Percentiles rank a stretch among this genome's conserved stretches.
Conservation (phyloP, 2,888 invertebrate species). For the Piscicola geometra region DNA sequence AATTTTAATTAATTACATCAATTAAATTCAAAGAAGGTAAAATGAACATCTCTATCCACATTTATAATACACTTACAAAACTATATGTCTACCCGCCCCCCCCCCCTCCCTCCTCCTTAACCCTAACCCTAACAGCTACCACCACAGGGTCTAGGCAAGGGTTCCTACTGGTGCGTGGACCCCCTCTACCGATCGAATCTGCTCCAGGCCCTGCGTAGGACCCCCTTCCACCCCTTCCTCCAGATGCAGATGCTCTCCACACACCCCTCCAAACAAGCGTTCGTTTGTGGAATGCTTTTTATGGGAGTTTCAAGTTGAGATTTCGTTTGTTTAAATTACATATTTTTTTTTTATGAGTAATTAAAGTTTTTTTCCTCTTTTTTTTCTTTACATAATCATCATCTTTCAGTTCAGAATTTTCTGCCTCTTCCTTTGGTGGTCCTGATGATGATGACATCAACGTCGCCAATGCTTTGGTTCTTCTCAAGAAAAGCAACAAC, state of each 20-base stretch:
- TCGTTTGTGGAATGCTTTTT: not conserved
- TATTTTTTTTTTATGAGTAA: no score
- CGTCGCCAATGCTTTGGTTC: constrained; percentile 54
- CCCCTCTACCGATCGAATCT: constrained; percentile 82
- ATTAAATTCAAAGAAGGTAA: not conserved
- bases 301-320: not conserved
- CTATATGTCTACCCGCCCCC: no score
- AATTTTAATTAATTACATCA: no score
- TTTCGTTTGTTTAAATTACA: not conserved
- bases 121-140: no score
- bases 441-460: constrained; percentile 49
- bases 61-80: no score
- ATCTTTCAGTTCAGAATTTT: constrained; percentile 25
- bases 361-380: not conserved
- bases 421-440: not conserved
- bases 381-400: not conserved
- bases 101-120: no score
- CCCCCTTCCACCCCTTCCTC: constrained; percentile 65
- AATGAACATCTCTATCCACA: constrained; percentile 20
- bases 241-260: constrained; percentile 52
- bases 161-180: constrained; percentile 92
- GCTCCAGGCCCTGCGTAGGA: constrained; percentile 79
- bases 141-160: constrained; percentile 91
- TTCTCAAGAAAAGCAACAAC: constrained; percentile 47
- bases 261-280: not conserved